phyloP scores from a whole-genome alignment of 2,888 invertebrate genomes.

The Mythimna albipuncta region DNA sequence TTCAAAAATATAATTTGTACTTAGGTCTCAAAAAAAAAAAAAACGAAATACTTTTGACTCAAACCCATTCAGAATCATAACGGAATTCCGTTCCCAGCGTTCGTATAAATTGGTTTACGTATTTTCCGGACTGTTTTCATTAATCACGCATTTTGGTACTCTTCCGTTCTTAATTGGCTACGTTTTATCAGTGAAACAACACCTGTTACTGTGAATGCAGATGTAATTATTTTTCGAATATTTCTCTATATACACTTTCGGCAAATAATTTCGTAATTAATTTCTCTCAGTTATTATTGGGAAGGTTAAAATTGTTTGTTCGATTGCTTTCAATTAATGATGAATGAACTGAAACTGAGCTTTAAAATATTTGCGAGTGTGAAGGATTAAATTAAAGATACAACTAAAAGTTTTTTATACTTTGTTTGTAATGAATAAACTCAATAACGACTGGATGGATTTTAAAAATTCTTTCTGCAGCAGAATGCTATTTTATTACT shows the following conservation, averaged over 20 bases:
- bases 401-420: too few species aligned
- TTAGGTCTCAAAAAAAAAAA: too few species aligned
- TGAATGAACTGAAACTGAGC: neutral
- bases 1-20: too few species aligned
- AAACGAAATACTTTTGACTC: slow-evolving; percentile 8
- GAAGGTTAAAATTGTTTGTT: neutral
- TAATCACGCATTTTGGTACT: slow-evolving; percentile 54
- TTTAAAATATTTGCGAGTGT: neutral
- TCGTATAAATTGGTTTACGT: slow-evolving; percentile 37
- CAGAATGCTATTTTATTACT: too few species aligned
- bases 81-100: slow-evolving; percentile 41
- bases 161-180: slow-evolving; percentile 50
- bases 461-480: too few species aligned
- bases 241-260: slow-evolving; percentile 10
- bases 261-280: slow-evolving; percentile 28
- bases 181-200: slow-evolving; percentile 53
- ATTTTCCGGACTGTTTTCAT: slow-evolving; percentile 51
- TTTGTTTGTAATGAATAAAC: too few species aligned
- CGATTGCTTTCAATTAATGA: neutral
- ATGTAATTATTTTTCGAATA: slow-evolving; percentile 38
- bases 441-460: too few species aligned
- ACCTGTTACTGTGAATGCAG: slow-evolving; percentile 57
- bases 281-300: slow-evolving; percentile 1
- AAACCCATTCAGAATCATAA: slow-evolving; percentile 45
- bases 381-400: neutral